Conservation (phyloP, 2,888 invertebrate genomes). For the Plebejus anna region DNA sequence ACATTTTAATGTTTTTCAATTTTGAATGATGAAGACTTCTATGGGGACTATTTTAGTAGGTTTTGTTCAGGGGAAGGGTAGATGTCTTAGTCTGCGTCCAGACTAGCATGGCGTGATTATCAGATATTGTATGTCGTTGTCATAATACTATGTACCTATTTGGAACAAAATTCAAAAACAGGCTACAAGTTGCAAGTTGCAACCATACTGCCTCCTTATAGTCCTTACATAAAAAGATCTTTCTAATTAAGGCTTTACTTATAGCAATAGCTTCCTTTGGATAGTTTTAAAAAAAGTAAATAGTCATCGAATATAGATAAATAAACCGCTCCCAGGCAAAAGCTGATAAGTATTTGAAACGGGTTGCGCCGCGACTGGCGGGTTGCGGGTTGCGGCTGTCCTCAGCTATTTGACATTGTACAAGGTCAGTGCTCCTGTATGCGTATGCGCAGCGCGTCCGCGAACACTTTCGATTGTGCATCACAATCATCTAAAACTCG, state of each 20-base stretch:
- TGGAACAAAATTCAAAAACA: too few relatives aligned
- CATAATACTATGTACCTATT: too few relatives aligned
- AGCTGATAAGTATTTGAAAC: neutral
- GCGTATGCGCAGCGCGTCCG: slow-evolving; percentile 68
- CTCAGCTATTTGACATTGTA: slow-evolving; percentile 78
- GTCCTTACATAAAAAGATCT: too few relatives aligned
- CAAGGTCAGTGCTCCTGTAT: slow-evolving; percentile 78
- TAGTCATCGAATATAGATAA: neutral
- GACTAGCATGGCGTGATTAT: neutral
- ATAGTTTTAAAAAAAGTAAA: too few relatives aligned
- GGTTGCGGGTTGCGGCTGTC: slow-evolving; percentile 37
- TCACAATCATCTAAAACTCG: slow-evolving; percentile 44
- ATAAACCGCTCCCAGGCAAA: neutral
- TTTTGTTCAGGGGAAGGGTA: neutral
- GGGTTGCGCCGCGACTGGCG: slow-evolving; percentile 1
- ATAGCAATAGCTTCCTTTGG: neutral
- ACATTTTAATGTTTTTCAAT: neutral
- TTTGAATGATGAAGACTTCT: neutral
- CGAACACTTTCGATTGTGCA: slow-evolving; percentile 68
- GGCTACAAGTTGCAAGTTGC: too few relatives aligned
- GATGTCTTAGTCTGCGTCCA: neutral
- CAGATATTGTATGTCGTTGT: neutral
- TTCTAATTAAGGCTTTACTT: neutral
- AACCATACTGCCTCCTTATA: too few relatives aligned
- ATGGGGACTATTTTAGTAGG: neutral